Evolutionary conservation across 2,113 vertebrate species (phyloP).

Genomic region (Pogona vitticeps): DNA sequence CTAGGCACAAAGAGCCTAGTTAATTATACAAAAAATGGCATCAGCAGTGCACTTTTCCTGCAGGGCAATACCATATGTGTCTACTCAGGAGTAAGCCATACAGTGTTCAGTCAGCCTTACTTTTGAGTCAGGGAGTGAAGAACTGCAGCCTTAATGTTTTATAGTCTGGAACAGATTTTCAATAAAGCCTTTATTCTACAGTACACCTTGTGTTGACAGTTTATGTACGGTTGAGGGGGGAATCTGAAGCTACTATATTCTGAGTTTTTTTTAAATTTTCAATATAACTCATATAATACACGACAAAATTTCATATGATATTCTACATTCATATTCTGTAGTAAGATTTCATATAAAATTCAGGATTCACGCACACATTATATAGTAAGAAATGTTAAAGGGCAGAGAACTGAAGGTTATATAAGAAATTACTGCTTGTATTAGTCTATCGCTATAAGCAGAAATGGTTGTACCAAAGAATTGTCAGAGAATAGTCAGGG

Average conservation of each 20-base stretch:
- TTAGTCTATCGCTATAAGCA: background rate
- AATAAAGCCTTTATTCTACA: slow-evolving; percentile 14
- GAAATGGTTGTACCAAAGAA: background rate
- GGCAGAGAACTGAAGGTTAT: too few species aligned
- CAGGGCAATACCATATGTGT: background rate
- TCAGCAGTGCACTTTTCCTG: too few species aligned
- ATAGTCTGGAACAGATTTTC: background rate
- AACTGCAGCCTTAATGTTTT: background rate
- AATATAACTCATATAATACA: background rate
- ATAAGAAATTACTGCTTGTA: background rate
- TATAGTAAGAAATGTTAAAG: background rate
- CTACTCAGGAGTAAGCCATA: background rate
- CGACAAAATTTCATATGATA: background rate
- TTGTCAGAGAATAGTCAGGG: background rate
- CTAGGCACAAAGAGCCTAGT: too few species aligned
- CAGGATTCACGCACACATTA: background rate
- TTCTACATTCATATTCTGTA: background rate
- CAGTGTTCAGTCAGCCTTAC: background rate
- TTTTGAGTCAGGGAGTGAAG: background rate
- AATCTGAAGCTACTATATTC: background rate
- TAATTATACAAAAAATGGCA: too few species aligned
- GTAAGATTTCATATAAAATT: background rate
- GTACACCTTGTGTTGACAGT: background rate
- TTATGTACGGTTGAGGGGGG: too few species aligned
- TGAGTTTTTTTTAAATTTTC: background rate